A percentile compares a stretch with the other conserved stretches of the same genome.
These are phyloP conservation scores for Saguinus midas DNA, from an alignment of 2,113 vertebrate species.

Conservation along the genomic window DNA sequence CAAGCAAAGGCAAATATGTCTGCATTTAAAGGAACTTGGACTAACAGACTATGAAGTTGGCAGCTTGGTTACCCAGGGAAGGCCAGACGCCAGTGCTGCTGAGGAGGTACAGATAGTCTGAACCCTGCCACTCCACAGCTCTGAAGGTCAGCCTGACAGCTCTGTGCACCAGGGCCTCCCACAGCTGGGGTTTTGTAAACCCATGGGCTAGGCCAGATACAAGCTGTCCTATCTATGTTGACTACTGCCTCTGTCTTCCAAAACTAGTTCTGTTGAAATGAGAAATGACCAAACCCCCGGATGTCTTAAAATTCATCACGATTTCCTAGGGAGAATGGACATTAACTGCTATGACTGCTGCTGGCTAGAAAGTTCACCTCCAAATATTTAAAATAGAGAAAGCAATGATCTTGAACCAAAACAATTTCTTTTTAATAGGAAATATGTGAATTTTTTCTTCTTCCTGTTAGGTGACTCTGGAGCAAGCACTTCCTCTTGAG, in stretches of 20 bases:
- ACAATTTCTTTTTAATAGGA: neutral
- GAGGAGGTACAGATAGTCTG: neutral
- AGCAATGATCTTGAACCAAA: neutral
- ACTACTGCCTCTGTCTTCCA: neutral
- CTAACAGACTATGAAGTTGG: neutral
- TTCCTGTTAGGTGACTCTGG: neutral
- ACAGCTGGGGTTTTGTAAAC: neutral
- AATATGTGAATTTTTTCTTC: neutral
- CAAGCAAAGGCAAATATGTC: neutral
- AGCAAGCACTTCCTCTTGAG: neutral
- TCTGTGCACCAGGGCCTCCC: neutral
- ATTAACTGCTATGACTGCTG: neutral
- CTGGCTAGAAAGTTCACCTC: neutral
- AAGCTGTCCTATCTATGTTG: neutral
- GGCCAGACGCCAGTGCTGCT: neutral
- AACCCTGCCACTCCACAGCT: neutral
- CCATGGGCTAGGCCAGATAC: rapidly evolving
- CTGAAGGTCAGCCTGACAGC: neutral
- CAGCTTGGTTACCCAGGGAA: neutral
- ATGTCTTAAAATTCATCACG: neutral
- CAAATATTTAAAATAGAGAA: neutral
- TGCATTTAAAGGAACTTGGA: neutral
- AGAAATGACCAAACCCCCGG: neutral
- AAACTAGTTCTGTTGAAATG: neutral
- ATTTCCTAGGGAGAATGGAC: neutral